Evolutionary conservation across 2,888 invertebrate species (phyloP).

Genomic region (Galerucella nymphaeae): DNA sequence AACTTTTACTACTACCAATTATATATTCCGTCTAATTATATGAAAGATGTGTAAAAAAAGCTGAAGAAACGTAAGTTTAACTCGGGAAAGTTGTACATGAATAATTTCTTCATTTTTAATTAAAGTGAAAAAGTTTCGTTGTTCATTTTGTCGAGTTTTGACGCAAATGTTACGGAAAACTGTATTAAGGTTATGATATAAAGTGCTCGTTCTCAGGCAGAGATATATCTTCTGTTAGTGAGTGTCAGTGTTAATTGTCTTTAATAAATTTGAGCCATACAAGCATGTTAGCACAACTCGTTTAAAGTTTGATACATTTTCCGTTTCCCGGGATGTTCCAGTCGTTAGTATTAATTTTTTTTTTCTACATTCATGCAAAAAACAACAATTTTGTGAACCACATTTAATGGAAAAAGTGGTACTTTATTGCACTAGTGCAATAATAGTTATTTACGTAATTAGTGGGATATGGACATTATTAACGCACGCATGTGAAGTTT

Average conservation of each 20-base stretch:
- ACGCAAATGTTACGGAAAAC: slow-evolving; percentile 33
- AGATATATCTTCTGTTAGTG: slow-evolving; percentile 51
- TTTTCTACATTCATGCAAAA: too few relatives aligned
- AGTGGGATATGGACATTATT: too few relatives aligned
- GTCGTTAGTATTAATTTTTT: not conserved
- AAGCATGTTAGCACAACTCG: slow-evolving; percentile 47
- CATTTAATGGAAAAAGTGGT: too few relatives aligned
- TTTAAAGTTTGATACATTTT: slow-evolving; percentile 49
- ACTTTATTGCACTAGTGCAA: too few relatives aligned
- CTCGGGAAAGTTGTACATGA: not conserved
- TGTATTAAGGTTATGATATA: slow-evolving; percentile 47
- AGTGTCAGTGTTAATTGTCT: slow-evolving; percentile 52
- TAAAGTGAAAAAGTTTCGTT: slow-evolving; percentile 41
- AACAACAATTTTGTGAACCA: too few relatives aligned
- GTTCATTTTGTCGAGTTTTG: slow-evolving; percentile 38
- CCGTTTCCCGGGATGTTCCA: not conserved
- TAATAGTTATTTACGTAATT: too few relatives aligned
- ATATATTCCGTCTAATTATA: not conserved
- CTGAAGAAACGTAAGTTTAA: not conserved
- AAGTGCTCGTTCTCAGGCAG: slow-evolving; percentile 47
- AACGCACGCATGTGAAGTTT: too few relatives aligned
- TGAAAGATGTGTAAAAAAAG: not conserved
- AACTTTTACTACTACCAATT: not conserved
- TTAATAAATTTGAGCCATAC: slow-evolving; percentile 50
- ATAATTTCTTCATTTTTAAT: slow-evolving; percentile 40